Evolutionary conservation across 1,140 invertebrate genomes (phyloP).

Genomic region (Cherax destructor): DNA sequence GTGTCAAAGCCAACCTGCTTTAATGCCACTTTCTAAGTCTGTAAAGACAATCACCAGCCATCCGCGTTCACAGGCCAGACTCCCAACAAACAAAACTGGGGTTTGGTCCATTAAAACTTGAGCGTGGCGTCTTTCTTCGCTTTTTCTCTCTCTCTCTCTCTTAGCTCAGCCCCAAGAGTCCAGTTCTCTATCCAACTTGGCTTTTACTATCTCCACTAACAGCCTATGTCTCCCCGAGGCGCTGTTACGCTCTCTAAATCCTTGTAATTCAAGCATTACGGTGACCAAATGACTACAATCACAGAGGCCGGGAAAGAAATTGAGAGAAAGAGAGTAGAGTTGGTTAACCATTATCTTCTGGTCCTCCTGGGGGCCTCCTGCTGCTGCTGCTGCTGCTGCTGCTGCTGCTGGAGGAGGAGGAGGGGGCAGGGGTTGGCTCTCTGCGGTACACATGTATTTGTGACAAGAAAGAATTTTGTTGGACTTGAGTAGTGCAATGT

Average conservation of each 20-base stretch:
- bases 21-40: background rate
- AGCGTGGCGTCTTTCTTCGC: slow-evolving; percentile 13
- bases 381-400: background rate
- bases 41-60: background rate
- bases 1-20: background rate
- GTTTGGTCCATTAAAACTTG: slow-evolving; percentile 46
- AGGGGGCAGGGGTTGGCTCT: background rate
- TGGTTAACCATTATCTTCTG: slow-evolving; percentile 1
- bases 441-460: background rate
- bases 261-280: slow-evolving; percentile 66
- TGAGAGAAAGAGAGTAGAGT: slow-evolving; percentile 39
- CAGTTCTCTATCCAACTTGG: slow-evolving; percentile 51
- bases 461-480: background rate
- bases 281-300: slow-evolving; percentile 61
- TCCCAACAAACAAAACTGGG: slow-evolving; percentile 13
- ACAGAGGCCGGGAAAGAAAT: slow-evolving; percentile 25
- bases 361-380: background rate
- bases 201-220: slow-evolving; percentile 64
- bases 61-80: background rate
- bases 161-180: slow-evolving; percentile 43
- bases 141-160: slow-evolving; percentile 32
- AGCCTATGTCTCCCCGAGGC: slow-evolving; percentile 56
- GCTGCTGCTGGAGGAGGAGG: background rate
- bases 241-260: slow-evolving; percentile 56
- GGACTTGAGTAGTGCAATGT: too few relatives aligned